Percentiles rank a stretch among this genome's conserved stretches.
phyloP scores from a whole-genome alignment of 2,888 invertebrate species.

The Limnephilus auricula region DNA sequence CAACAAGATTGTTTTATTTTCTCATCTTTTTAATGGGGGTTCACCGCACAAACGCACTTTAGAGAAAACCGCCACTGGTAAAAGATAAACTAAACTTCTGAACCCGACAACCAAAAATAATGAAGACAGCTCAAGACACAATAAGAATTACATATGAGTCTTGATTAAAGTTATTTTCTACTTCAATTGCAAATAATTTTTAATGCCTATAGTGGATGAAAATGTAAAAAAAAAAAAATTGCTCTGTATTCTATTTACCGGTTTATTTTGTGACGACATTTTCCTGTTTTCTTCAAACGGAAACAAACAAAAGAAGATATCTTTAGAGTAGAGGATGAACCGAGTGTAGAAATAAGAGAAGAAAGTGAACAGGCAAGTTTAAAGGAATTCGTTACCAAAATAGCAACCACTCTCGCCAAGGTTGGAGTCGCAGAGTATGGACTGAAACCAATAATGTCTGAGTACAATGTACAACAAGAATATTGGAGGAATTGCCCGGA shows the following conservation, averaged over 20 bases:
- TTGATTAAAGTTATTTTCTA: background rate
- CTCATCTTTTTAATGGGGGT: too few relatives aligned
- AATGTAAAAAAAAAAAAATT: background rate
- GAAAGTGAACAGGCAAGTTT: slow-evolving; percentile 26
- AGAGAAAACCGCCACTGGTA: too few relatives aligned
- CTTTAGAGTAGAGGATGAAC: background rate
- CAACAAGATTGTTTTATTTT: too few relatives aligned
- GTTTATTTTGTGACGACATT: background rate
- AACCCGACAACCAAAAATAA: background rate
- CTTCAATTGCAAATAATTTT: background rate
- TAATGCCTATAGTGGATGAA: background rate
- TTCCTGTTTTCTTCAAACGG: background rate
- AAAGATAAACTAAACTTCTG: background rate
- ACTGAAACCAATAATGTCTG: background rate
- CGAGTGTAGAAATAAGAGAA: slow-evolving; percentile 28
- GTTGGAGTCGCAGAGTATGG: slow-evolving; percentile 19
- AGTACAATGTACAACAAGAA: background rate
- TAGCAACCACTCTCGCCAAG: slow-evolving; percentile 43
- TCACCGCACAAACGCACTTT: too few relatives aligned
- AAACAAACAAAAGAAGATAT: slow-evolving; percentile 15
- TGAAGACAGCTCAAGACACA: too few relatives aligned
- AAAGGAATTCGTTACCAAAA: slow-evolving; percentile 45
- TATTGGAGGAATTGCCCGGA: background rate
- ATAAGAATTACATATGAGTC: background rate
- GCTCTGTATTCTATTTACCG: background rate